phyloP scores from a whole-genome alignment of 2,113 vertebrate species.

The Phyllostomus discolor region DNA sequence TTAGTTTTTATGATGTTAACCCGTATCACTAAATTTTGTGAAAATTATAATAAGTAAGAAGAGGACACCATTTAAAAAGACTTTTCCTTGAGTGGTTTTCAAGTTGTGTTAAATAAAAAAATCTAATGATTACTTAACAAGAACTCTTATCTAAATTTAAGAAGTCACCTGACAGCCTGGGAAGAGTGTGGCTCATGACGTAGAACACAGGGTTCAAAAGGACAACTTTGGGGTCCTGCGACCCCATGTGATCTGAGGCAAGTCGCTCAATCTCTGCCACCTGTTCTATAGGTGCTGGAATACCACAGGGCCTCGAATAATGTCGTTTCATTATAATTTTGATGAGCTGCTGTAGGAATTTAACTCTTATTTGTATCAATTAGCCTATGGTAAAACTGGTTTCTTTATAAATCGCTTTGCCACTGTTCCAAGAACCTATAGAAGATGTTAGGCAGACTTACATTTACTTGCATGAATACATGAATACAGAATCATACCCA shows the following conservation, averaged over 20 bases:
- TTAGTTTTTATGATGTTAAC: background rate
- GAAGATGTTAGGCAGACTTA: background rate
- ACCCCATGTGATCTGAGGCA: background rate
- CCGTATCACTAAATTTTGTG: background rate
- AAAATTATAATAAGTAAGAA: constrained; percentile 44
- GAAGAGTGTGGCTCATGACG: background rate
- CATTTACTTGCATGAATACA: background rate
- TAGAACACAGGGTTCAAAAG: background rate
- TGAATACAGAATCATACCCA: background rate
- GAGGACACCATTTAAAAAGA: constrained; percentile 61
- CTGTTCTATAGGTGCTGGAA: constrained; percentile 19
- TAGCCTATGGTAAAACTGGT: background rate
- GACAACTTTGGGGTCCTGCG: background rate
- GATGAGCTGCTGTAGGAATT: background rate
- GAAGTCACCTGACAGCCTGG: background rate
- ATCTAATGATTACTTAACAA: background rate
- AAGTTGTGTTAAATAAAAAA: constrained; percentile 7
- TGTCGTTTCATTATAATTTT: background rate
- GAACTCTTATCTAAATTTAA: constrained; percentile 22
- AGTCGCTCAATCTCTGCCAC: background rate
- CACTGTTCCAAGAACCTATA: background rate
- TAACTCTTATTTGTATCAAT: background rate
- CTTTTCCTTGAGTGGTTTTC: constrained; percentile 46
- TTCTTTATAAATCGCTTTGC: background rate
- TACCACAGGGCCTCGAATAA: background rate